Evolutionary conservation across 2,888 invertebrate species (phyloP), one percentile per base, ranked within the genome.

Genomic region (Flexamia atlantica): DNA sequence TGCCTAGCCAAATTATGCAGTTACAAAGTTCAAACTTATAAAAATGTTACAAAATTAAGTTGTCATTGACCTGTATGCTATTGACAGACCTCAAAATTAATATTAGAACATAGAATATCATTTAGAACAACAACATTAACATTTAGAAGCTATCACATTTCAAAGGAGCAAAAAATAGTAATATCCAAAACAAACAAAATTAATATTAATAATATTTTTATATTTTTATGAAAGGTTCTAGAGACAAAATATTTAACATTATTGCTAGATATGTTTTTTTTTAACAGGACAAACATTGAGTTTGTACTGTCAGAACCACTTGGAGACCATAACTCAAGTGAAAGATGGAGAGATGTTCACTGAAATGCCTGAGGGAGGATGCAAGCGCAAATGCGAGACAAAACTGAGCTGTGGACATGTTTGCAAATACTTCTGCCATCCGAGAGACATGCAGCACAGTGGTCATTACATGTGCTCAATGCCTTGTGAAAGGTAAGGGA

Each of bases 381-480:
- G 95, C 88, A 88, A 89, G 42, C 85, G 88, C 60, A 89, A 89
- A 25, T 96, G 95, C 88, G 90, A 91, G 25, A 87, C 88, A 50
- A 88, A 89, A 2, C 88, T 94, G 68, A 83, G 86, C 0, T 96
- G 95, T 88, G 93, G 93, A 0, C 95, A 96, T 89, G 87, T 86
- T 2, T 96, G 95, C 89, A 89, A 89, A 0, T 90, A 90, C 53
- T 87, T 92, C 17, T 95, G 95, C 88, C 95, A 95, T 87, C 89
- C 91, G 0, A 89, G 90, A 76, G 93, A 94, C 86, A 89, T 90
- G 28, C 89, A 91, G 0, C 95, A 95, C 87, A 36, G 80, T 0
- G 76, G 87, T 0, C 12, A 32, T 2, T 60, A 60, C 25, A 89
- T 89, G 83, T 94, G 94, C 88, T 88, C 85, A 32, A 88, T 90